Evolutionary conservation across 2,797 vertebrate species (phyloP).

Genomic region (Xenentodon cancila): DNA sequence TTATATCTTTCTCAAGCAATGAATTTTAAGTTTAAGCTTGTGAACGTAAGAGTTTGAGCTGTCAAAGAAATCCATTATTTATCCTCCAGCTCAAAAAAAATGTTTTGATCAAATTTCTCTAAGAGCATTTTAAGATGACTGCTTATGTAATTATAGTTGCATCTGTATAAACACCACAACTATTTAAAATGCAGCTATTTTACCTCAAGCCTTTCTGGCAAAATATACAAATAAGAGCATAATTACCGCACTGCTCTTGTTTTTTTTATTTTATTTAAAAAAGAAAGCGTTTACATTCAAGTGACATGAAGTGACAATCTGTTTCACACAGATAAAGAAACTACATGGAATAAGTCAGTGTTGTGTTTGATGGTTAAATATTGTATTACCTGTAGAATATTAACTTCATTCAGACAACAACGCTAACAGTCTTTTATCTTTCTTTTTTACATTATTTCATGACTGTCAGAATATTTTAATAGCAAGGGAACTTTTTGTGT

Average conservation of each 20-base stretch:
- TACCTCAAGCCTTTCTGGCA: slow-evolving; percentile 3
- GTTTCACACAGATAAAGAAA: slow-evolving; percentile 25
- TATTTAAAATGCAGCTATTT: slow-evolving; percentile 20
- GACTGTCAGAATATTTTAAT: slow-evolving; percentile 3
- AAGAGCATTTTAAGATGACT: slow-evolving; percentile 8
- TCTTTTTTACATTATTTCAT: slow-evolving; percentile 14
- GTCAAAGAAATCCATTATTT: too few relatives aligned
- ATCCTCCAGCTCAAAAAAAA: too few relatives aligned
- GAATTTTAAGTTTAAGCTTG: too few relatives aligned
- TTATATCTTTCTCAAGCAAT: too few relatives aligned
- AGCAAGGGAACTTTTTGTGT: slow-evolving; percentile 21
- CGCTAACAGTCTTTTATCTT: background rate
- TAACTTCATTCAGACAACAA: slow-evolving; percentile 11
- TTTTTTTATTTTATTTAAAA: background rate
- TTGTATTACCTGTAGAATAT: background rate
- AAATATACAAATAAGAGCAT: slow-evolving; percentile 11
- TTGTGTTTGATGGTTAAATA: slow-evolving; percentile 15
- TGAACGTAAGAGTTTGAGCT: too few relatives aligned
- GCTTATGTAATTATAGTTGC: background rate
- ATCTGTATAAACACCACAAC: slow-evolving; percentile 6
- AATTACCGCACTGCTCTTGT: too few relatives aligned
- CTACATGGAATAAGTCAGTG: slow-evolving; percentile 1
- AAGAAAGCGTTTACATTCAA: slow-evolving; percentile 5
- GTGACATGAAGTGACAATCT: slow-evolving; percentile 24
- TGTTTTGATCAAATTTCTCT: background rate